phyloP scores from a whole-genome alignment of 2,797 vertebrate genomes.

The Etheostoma nigrum region DNA sequence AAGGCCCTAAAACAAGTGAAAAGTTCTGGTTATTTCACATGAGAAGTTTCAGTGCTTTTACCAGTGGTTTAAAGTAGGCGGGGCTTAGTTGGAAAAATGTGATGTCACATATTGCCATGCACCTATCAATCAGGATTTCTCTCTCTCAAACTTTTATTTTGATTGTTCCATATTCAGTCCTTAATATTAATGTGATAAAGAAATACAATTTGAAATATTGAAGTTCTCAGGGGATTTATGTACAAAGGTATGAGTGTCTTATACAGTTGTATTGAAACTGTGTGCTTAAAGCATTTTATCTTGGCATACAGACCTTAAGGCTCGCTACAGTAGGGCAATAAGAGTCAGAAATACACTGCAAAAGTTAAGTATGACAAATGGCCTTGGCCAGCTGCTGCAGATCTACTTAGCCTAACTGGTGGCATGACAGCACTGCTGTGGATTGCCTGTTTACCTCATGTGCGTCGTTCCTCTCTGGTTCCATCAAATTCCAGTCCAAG shows the following conservation, averaged over 20 bases:
- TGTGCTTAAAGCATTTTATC: conserved; percentile 1
- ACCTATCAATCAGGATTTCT: neutral
- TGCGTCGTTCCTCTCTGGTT: conserved; percentile 18
- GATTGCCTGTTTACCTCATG: conserved; percentile 6
- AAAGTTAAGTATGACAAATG: conserved; percentile 33
- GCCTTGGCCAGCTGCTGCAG: conserved; percentile 1
- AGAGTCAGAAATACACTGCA: neutral
- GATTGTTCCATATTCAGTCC: neutral
- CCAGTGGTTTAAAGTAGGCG: neutral
- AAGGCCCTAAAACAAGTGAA: neutral
- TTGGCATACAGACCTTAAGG: neutral
- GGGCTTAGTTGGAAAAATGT: neutral
- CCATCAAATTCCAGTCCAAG: conserved; percentile 15
- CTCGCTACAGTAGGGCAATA: neutral
- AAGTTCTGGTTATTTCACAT: neutral
- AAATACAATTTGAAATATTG: no score
- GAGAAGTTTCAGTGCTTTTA: neutral
- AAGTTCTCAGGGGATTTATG: neutral
- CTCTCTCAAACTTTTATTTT: neutral
- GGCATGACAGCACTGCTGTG: conserved; percentile 14
- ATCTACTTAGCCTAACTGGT: neutral
- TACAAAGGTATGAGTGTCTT: neutral
- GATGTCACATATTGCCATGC: neutral
- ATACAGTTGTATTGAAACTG: neutral
- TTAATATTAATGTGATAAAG: neutral